Conservation (phyloP, 2,113 vertebrate species). For the Labeo catla region DNA sequence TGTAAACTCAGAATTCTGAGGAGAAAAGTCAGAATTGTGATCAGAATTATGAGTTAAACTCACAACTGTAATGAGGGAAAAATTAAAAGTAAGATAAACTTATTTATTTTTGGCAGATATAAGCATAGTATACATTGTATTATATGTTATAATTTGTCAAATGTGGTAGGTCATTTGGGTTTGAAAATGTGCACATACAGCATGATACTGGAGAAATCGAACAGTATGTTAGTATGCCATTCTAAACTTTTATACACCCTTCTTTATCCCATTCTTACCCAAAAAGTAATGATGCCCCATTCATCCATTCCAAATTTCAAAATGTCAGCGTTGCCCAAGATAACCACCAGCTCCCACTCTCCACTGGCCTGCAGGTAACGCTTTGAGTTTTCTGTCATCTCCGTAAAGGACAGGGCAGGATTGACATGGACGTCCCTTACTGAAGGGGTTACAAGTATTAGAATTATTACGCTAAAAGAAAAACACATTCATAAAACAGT, state of each 20-base stretch:
- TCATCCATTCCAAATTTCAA: constrained; percentile 79
- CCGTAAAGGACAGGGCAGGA: constrained; percentile 75
- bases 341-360: constrained; percentile 78
- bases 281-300: constrained; percentile 84
- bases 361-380: constrained; percentile 81
- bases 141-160: no score
- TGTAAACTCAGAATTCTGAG: no score
- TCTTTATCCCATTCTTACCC: constrained; percentile 67
- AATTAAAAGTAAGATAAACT: no score
- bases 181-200: no score
- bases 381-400: constrained; percentile 79
- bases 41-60: no score
- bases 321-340: constrained; percentile 71
- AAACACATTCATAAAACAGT: not conserved
- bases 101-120: no score
- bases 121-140: no score
- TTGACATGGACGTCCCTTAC: constrained; percentile 76
- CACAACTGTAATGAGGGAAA: no score
- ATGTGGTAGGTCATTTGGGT: no score
- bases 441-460: constrained; percentile 46
- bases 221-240: not conserved
- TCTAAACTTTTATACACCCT: not conserved
- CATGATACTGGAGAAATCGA: no score
- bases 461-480: not conserved
- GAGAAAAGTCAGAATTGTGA: no score